Evolutionary conservation across 2,113 vertebrate genomes (phyloP).

Genomic region (human (Homo sapiens)): DNA sequence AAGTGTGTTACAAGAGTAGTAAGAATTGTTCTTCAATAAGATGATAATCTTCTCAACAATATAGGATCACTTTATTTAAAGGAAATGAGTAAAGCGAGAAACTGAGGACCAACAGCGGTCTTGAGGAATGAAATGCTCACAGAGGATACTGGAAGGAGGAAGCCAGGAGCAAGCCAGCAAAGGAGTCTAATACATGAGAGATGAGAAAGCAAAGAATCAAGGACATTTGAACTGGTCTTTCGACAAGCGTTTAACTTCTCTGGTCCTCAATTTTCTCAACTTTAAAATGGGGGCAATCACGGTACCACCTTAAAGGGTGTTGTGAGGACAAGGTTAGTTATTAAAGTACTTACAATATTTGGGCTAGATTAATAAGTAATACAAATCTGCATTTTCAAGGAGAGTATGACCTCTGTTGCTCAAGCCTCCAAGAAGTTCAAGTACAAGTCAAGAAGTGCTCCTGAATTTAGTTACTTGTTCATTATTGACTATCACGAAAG

Average conservation of each 20-base stretch:
- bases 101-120: neutral
- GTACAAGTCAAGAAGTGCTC: neutral
- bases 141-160: neutral
- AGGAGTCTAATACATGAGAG: neutral
- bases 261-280: neutral
- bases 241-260: neutral
- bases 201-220: neutral
- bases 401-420: neutral
- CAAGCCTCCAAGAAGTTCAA: neutral
- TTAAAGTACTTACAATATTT: neutral
- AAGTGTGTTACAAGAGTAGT: neutral
- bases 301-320: neutral
- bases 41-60: neutral
- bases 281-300: neutral
- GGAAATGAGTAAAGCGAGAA: neutral
- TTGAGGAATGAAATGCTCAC: neutral
- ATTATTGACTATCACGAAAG: neutral
- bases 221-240: neutral
- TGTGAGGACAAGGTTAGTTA: neutral
- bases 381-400: neutral
- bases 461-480: neutral
- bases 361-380: neutral
- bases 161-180: neutral
- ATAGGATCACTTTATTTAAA: neutral
- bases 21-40: neutral